These are phyloP conservation scores for Ceratosolen solmsi DNA, from an alignment of 1,140 invertebrate genomes.

Conservation along the genomic window DNA sequence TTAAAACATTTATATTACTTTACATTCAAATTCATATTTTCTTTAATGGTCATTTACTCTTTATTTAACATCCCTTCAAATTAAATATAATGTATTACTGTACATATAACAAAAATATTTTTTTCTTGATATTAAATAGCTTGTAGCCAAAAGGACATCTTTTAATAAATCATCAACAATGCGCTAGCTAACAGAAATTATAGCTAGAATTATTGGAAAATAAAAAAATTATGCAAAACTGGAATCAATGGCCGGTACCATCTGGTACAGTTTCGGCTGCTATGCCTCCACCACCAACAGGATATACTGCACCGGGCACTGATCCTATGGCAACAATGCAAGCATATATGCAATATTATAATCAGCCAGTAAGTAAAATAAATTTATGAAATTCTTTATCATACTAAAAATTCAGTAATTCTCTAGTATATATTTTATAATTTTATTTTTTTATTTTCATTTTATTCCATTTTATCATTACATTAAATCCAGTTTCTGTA, in stretches of 20 bases:
- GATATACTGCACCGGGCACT: conserved; percentile 65
- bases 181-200: conserved; percentile 37
- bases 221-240: conserved; percentile 69
- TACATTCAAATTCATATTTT: conserved; percentile 5
- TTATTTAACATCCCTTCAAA: conserved; percentile 26
- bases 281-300: conserved; percentile 70
- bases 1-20: background rate
- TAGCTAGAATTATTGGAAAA: conserved; percentile 39
- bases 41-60: conserved; percentile 13
- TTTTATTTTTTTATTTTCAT: conserved; percentile 1
- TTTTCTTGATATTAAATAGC: conserved; percentile 48
- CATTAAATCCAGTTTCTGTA: background rate
- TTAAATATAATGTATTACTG: conserved; percentile 5
- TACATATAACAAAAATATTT: conserved; percentile 48
- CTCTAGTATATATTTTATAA: conserved; percentile 6
- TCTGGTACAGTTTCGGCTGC: conserved; percentile 63
- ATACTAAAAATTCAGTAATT: background rate
- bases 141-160: conserved; percentile 46
- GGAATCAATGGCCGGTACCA: conserved; percentile 72
- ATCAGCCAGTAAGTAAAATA: conserved; percentile 71
- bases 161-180: conserved; percentile 47
- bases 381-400: conserved; percentile 1
- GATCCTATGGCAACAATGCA: conserved; percentile 72
- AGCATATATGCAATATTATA: conserved; percentile 72
- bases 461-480: background rate